phyloP scores from a whole-genome alignment of 2,888 invertebrate genomes.

The Thecocarcelia acutangulata region DNA sequence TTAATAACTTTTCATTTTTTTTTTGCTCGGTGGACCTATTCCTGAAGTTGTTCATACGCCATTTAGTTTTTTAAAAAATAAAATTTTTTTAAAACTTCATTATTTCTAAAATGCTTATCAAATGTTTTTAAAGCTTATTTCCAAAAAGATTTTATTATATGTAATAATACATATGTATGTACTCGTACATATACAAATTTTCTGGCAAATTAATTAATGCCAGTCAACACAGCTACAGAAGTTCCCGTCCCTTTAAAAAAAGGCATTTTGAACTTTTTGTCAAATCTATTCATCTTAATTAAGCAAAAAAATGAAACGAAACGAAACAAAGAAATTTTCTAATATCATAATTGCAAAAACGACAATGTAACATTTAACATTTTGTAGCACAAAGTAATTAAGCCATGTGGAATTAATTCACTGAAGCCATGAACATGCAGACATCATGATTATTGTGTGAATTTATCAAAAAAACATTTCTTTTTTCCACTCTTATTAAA shows the following conservation, averaged over 20 bases:
- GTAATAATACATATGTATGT: too few species aligned
- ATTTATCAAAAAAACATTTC: constrained; percentile 21
- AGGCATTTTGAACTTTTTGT: neutral
- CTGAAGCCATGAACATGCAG: constrained; percentile 46
- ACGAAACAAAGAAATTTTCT: constrained; percentile 20
- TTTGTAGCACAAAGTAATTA: constrained; percentile 59
- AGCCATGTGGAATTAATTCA: constrained; percentile 64
- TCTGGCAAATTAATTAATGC: neutral
- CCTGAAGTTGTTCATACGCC: too few species aligned
- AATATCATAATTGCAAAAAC: constrained; percentile 44
- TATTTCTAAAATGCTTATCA: too few species aligned
- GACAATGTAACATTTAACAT: constrained; percentile 26
- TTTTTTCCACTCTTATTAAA: constrained; percentile 20
- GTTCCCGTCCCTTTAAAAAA: neutral
- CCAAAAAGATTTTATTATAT: too few species aligned
- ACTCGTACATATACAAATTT: too few species aligned
- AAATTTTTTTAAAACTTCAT: too few species aligned
- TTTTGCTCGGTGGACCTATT: too few species aligned
- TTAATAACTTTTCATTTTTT: too few species aligned
- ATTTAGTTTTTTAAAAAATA: too few species aligned
- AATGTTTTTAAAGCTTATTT: too few species aligned
- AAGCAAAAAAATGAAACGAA: neutral
- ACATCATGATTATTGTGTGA: constrained; percentile 47
- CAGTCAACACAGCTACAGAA: neutral
- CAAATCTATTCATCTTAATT: constrained; percentile 33